phyloP scores from a whole-genome alignment of 2,888 invertebrate species.

The Vesta saturnalis region DNA sequence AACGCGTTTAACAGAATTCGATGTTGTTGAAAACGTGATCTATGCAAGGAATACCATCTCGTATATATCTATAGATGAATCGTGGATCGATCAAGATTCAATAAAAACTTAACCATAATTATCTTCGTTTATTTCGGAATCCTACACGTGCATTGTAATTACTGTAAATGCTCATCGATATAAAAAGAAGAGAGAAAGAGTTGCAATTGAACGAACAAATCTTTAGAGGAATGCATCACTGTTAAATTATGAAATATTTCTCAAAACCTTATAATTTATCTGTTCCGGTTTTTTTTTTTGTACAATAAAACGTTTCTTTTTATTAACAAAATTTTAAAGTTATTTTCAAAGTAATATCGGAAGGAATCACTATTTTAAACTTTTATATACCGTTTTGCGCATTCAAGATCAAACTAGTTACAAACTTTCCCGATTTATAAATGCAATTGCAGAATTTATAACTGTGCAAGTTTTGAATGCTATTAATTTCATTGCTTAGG shows the following conservation, averaged over 20 bases:
- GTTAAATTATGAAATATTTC: not conserved
- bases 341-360: not conserved
- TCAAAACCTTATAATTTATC: not conserved
- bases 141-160: slow-evolving; percentile 62
- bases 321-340: not conserved
- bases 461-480: not conserved
- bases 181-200: slow-evolving; percentile 47
- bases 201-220: slow-evolving; percentile 57
- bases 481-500: not conserved
- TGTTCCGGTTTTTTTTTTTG: not conserved
- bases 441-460: slow-evolving; percentile 1
- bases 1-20: slow-evolving; percentile 46
- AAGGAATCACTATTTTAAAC: slow-evolving; percentile 11
- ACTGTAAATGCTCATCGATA: slow-evolving; percentile 57
- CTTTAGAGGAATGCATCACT: slow-evolving; percentile 36
- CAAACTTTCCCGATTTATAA: slow-evolving; percentile 8
- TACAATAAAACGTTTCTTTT: not conserved
- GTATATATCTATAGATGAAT: slow-evolving; percentile 61
- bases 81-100: slow-evolving; percentile 59
- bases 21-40: slow-evolving; percentile 55
- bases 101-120: slow-evolving; percentile 58
- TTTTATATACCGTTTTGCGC: slow-evolving; percentile 6
- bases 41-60: slow-evolving; percentile 58
- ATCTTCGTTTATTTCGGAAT: slow-evolving; percentile 60
- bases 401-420: slow-evolving; percentile 12